Evolutionary conservation across 1,140 invertebrate genomes (phyloP).

Genomic region (Alviniconcha marisindica): DNA sequence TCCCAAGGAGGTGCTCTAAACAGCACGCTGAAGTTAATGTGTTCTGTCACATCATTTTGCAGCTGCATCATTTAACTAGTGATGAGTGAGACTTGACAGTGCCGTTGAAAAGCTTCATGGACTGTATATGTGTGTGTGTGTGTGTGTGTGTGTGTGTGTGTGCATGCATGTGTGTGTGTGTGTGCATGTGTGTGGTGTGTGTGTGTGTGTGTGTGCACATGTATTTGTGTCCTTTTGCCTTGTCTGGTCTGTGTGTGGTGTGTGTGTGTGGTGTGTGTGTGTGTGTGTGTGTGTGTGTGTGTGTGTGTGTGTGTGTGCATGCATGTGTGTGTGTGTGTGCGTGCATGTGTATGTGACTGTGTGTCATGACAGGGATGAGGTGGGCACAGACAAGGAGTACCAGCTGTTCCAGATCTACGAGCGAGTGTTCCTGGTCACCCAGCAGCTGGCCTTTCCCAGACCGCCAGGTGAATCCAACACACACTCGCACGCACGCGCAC

Average conservation of each 20-base stretch:
- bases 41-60: too few relatives aligned
- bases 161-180: neutral
- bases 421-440: conserved; percentile 59
- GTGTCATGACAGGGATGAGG: conserved; percentile 49
- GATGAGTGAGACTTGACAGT: too few relatives aligned
- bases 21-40: too few relatives aligned
- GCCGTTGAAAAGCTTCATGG: too few relatives aligned
- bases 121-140: neutral
- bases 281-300: neutral
- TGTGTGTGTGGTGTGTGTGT: conserved; percentile 5
- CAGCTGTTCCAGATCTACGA: conserved; percentile 70
- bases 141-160: conserved; percentile 4
- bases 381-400: conserved; percentile 63
- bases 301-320: conserved; percentile 12
- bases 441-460: conserved; percentile 64
- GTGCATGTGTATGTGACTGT: neutral
- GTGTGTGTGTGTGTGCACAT: conserved; percentile 4
- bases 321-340: neutral
- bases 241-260: neutral
- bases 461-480: conserved; percentile 63
- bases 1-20: too few relatives aligned
- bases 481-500: too few relatives aligned
- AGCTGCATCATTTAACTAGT: too few relatives aligned
- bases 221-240: too few relatives aligned
- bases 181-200: neutral